Conservation (phyloP, 2,113 vertebrate species). For the Cyphomyrus plagiostoma region DNA sequence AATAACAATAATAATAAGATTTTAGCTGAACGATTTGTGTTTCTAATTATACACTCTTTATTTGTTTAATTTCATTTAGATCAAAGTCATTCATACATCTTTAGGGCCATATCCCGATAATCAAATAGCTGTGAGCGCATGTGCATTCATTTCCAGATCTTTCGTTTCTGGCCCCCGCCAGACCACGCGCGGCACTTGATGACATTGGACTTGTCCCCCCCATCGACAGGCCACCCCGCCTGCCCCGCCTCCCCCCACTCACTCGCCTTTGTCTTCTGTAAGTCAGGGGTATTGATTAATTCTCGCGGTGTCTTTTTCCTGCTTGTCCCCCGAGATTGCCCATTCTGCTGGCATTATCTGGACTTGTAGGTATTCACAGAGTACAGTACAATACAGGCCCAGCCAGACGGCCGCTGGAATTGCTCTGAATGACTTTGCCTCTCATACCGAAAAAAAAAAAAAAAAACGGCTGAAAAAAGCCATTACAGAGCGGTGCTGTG, state of each 20-base stretch:
- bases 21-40: neutral
- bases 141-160: conserved; percentile 23
- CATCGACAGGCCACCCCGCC: conserved; percentile 33
- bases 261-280: conserved; percentile 54
- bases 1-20: neutral
- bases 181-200: conserved; percentile 34
- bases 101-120: neutral
- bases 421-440: conserved; percentile 56
- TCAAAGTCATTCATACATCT: neutral
- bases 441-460: conserved; percentile 30
- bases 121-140: conserved; percentile 7
- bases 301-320: conserved; percentile 47
- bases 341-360: conserved; percentile 51
- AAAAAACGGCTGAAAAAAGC: conserved; percentile 39
- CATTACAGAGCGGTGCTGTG: conserved; percentile 30
- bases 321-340: conserved; percentile 47
- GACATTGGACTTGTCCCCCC: conserved; percentile 48
- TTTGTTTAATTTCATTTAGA: neutral
- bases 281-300: conserved; percentile 52
- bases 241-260: conserved; percentile 38
- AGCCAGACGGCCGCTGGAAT: conserved; percentile 40
- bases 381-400: conserved; percentile 47
- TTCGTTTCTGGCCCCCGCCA: conserved; percentile 23
- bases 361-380: conserved; percentile 52
- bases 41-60: neutral